Percentiles rank a stretch among this genome's conserved stretches.
Conservation (phyloP, 64 coral and sea anemone species). For the Actinia tenebrosa region DNA sequence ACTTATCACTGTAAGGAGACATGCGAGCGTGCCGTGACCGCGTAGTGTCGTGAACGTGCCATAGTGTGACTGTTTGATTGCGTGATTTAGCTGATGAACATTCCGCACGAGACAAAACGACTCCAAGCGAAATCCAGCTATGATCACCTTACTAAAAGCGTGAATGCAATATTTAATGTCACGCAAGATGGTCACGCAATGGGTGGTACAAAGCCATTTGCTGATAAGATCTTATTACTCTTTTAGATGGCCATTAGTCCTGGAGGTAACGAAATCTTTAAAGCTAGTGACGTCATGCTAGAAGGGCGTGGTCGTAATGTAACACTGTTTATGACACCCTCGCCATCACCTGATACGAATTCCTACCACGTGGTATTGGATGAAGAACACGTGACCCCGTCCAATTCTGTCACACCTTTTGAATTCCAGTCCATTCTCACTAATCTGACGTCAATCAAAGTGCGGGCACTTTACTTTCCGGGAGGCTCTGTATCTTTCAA, state of each 20-base stretch:
- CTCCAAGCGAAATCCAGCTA: too few species aligned
- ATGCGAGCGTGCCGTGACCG: too few species aligned
- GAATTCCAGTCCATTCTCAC: constrained; percentile 86
- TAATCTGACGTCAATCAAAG: constrained; percentile 54
- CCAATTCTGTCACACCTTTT: constrained; percentile 21
- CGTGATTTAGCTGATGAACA: too few species aligned
- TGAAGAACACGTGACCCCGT: constrained; percentile 38
- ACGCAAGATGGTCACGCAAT: too few species aligned
- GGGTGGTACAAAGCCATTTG: too few species aligned
- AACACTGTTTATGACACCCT: constrained; percentile 33
- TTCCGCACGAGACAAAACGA: too few species aligned
- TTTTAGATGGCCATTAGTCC: constrained; percentile 22
- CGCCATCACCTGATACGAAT: constrained; percentile 25
- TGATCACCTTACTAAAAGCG: too few species aligned
- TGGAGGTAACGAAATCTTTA: background rate
- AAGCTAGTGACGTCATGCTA: constrained; percentile 43
- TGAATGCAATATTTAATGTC: too few species aligned
- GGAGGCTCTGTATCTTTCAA: constrained; percentile 34
- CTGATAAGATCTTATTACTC: background rate
- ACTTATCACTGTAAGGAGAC: too few species aligned
- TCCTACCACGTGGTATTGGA: constrained; percentile 69
- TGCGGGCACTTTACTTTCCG: constrained; percentile 44
- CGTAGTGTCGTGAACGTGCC: too few species aligned
- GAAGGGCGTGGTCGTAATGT: constrained; percentile 21
- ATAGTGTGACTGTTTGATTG: too few species aligned